Conservation (phyloP, 1,140 invertebrate genomes). For the Tetraneura akinire region DNA sequence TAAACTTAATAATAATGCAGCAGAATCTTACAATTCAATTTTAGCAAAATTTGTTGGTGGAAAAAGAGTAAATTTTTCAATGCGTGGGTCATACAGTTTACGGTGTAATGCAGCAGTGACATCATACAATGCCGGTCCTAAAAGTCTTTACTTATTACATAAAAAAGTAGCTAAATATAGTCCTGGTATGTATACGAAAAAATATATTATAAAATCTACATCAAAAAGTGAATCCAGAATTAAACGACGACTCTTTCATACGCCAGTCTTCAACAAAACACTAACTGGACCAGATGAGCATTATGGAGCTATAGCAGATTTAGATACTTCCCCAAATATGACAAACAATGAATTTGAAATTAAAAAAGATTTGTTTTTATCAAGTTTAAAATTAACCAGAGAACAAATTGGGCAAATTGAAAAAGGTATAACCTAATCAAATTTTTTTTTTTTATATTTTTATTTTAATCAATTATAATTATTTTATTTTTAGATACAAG, state of each 20-base stretch:
- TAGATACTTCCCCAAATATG: neutral
- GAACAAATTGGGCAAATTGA: neutral
- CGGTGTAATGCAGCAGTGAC: neutral
- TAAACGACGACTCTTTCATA: neutral
- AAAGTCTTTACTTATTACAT: neutral
- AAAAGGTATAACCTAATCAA: neutral
- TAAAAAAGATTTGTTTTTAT: neutral
- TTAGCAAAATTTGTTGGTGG: neutral
- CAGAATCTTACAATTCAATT: neutral
- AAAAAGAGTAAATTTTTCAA: neutral
- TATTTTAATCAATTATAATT: neutral
- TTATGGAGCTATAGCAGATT: neutral
- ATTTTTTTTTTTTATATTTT: neutral
- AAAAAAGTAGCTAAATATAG: neutral
- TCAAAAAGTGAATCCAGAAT: neutral
- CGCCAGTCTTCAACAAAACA: neutral
- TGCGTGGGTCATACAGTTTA: neutral
- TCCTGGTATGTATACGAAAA: neutral
- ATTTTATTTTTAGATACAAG: neutral
- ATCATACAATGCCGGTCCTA: neutral
- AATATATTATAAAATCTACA: neutral
- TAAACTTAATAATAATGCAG: neutral
- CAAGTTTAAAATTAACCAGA: neutral
- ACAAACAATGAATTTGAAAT: neutral
- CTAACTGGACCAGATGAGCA: neutral